Evolutionary conservation across 2,113 vertebrate genomes (phyloP).

Genomic region (Hemibagrus wyckioides): DNA sequence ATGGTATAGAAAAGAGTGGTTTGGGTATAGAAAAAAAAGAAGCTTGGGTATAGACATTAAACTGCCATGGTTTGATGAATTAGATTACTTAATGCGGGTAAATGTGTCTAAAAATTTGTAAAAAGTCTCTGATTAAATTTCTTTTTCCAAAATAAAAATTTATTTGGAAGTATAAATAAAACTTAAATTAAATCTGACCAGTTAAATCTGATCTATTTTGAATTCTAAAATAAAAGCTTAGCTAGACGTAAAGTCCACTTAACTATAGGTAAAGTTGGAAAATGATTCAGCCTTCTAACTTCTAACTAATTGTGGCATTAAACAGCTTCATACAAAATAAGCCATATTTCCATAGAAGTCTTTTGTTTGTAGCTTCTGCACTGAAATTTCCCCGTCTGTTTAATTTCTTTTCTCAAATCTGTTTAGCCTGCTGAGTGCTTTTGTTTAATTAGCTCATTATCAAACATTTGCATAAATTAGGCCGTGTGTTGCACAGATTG

Average conservation of each 20-base stretch:
- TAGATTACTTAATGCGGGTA: neutral
- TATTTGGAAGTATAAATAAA: neutral
- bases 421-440: neutral
- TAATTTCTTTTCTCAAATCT: neutral
- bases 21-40: neutral
- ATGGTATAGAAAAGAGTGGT: neutral
- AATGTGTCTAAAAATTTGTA: neutral
- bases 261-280: neutral
- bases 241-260: too few species aligned
- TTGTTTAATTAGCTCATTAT: neutral
- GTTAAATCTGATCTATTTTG: neutral
- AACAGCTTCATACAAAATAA: neutral
- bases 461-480: neutral
- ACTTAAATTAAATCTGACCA: neutral
- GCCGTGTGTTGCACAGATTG: neutral
- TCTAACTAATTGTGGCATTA: neutral
- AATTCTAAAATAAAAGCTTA: neutral
- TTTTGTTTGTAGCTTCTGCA: neutral
- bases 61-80: constrained; percentile 9
- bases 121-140: neutral
- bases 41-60: neutral
- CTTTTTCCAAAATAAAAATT: neutral
- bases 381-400: too few species aligned
- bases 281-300: neutral
- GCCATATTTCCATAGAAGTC: neutral